Percentiles rank a stretch among this genome's conserved stretches.
These are phyloP conservation scores for Solen grandis DNA, from an alignment of 1,140 invertebrate species.

Conservation along the genomic window DNA sequence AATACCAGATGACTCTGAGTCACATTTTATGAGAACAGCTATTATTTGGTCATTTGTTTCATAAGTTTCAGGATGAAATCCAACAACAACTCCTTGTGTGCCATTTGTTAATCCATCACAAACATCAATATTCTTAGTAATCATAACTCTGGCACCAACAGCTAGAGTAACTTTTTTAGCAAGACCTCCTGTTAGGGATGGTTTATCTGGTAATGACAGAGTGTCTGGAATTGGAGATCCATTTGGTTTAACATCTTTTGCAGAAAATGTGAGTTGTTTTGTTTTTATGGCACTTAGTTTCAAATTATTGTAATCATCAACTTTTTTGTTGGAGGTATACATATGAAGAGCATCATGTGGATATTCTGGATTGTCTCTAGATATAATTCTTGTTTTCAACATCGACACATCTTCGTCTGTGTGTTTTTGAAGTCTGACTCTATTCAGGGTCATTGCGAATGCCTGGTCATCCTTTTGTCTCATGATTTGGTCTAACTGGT, in stretches of 20 bases:
- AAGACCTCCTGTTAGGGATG: slow-evolving; percentile 10
- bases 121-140: slow-evolving; percentile 25
- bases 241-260: slow-evolving; percentile 16
- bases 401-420: slow-evolving; percentile 7
- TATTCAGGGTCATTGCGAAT: slow-evolving; percentile 16
- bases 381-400: slow-evolving; percentile 8
- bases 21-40: slow-evolving; percentile 13
- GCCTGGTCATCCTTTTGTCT: slow-evolving; percentile 22
- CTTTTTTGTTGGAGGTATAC: not conserved
- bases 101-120: slow-evolving; percentile 19
- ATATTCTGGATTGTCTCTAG: not conserved
- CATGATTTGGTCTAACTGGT: slow-evolving; percentile 13
- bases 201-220: not conserved
- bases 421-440: not conserved
- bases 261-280: not conserved
- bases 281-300: not conserved
- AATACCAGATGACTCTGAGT: not conserved
- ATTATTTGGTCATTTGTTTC: not conserved
- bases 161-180: not conserved
- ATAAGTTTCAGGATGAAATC: slow-evolving; percentile 11
- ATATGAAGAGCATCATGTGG: slow-evolving; percentile 23
- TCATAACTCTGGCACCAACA: slow-evolving; percentile 20
- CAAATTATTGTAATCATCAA: slow-evolving; percentile 6
- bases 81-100: slow-evolving; percentile 26
- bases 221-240: not conserved